A percentile compares a stretch with the other conserved stretches of the same genome.
These are phyloP conservation scores for Laspeyria flexula DNA, from an alignment of 2,888 invertebrate genomes.

Conservation along the genomic window DNA sequence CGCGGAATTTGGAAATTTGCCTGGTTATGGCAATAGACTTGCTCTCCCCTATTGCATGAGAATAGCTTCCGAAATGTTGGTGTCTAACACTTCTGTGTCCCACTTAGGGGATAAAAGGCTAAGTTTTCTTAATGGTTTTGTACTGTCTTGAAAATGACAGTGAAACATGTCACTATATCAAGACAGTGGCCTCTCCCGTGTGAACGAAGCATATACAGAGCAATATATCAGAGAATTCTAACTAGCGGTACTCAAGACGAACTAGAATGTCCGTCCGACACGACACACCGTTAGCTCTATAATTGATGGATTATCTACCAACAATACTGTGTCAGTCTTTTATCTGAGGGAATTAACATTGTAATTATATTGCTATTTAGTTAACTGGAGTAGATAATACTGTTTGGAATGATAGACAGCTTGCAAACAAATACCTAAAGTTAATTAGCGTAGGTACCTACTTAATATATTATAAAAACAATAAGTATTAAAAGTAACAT, in stretches of 20 bases:
- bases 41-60: too few relatives aligned
- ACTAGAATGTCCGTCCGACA: conserved; percentile 75
- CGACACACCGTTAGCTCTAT: conserved; percentile 69
- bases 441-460: too few relatives aligned
- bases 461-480: too few relatives aligned
- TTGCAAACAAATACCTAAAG: too few relatives aligned
- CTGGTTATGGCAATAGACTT: too few relatives aligned
- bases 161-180: not conserved
- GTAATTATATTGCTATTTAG: conserved; percentile 20
- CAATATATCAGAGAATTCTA: conserved; percentile 61
- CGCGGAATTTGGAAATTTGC: too few relatives aligned
- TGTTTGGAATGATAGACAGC: not conserved
- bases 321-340: conserved; percentile 49
- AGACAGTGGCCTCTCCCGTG: not conserved
- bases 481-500: too few relatives aligned
- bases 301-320: conserved; percentile 68
- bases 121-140: too few relatives aligned
- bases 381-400: not conserved
- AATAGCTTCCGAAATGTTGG: too few relatives aligned
- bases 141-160: too few relatives aligned
- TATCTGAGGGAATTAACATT: conserved; percentile 31
- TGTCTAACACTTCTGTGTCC: too few relatives aligned
- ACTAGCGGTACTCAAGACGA: conserved; percentile 73
- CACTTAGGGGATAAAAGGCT: too few relatives aligned
- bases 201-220: conserved; percentile 5